phyloP scores from a whole-genome alignment of 2,888 invertebrate genomes.

The Camptogramma bilineatum region DNA sequence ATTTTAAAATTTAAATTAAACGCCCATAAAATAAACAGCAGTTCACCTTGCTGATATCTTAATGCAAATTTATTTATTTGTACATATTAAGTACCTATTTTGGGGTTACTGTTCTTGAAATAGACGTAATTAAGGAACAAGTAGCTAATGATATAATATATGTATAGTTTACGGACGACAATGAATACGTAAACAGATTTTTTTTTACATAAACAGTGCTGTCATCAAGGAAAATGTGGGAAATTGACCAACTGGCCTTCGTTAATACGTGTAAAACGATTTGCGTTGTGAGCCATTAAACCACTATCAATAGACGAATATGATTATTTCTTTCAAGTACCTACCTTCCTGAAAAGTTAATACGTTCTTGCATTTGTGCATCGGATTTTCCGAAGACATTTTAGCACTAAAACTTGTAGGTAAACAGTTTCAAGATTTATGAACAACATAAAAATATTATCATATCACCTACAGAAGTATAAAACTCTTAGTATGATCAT shows the following conservation, averaged over 20 bases:
- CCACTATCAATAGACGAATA: neutral
- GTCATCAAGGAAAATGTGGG: slow-evolving; percentile 53
- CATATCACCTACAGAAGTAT: neutral
- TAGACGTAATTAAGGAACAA: slow-evolving; percentile 41
- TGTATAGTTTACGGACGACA: slow-evolving; percentile 16
- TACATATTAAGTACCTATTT: slow-evolving; percentile 29
- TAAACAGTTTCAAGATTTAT: neutral
- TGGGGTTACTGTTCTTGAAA: slow-evolving; percentile 33
- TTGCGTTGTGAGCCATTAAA: neutral
- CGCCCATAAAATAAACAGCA: slow-evolving; percentile 23
- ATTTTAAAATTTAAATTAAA: slow-evolving; percentile 22
- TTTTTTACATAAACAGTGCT: no score
- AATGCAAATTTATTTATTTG: slow-evolving; percentile 29
- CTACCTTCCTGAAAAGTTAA: no score
- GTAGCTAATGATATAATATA: neutral
- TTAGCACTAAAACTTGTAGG: neutral
- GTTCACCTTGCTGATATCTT: slow-evolving; percentile 36
- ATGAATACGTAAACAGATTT: slow-evolving; percentile 43
- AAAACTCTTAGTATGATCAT: slow-evolving; percentile 16
- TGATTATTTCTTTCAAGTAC: neutral
- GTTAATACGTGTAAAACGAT: neutral
- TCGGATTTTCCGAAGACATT: neutral
- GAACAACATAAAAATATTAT: neutral
- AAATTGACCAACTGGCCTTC: slow-evolving; percentile 52
- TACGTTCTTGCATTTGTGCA: neutral